Percentiles rank a stretch among this genome's conserved stretches.
These are phyloP conservation scores for Chaetodon trifasciatus DNA, from an alignment of 2,797 vertebrate species.

Conservation along the genomic window DNA sequence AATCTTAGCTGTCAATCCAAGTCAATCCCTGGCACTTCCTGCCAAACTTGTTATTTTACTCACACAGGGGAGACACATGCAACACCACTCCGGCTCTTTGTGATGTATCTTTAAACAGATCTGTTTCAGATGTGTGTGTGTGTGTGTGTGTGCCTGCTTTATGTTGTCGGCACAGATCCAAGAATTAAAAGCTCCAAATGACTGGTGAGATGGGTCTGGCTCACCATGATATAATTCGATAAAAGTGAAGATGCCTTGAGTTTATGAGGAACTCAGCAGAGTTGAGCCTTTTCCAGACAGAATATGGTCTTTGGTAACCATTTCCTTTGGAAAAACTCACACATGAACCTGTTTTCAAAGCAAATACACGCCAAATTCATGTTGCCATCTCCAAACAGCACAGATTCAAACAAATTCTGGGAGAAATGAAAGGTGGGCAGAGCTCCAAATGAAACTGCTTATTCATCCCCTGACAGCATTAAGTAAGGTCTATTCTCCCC, in stretches of 20 bases:
- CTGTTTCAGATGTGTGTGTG: constrained; percentile 13
- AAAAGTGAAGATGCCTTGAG: constrained; percentile 38
- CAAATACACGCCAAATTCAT: constrained; percentile 4
- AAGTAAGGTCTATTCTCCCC: background rate
- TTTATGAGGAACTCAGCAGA: constrained; percentile 13
- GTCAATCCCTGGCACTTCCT: constrained; percentile 27
- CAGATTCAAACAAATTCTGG: constrained; percentile 3
- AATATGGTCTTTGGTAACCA: constrained; percentile 11
- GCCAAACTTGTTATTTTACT: constrained; percentile 41
- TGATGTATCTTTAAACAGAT: constrained; percentile 22
- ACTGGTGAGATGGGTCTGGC: constrained; percentile 35
- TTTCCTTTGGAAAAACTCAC: constrained; percentile 25
- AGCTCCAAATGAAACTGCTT: constrained; percentile 8
- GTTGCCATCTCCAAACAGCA: constrained; percentile 5
- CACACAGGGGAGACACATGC: constrained; percentile 14
- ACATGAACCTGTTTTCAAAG: constrained; percentile 34
- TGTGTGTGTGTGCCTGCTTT: constrained; percentile 1
- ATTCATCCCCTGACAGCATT: constrained; percentile 24
- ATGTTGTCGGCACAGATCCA: constrained; percentile 32
- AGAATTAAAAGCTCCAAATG: constrained; percentile 43
- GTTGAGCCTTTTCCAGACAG: constrained; percentile 20
- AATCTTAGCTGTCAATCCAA: constrained; percentile 51
- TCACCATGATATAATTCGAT: constrained; percentile 25
- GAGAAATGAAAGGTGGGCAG: constrained; percentile 1
- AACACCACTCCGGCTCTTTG: constrained; percentile 10